Evolutionary conservation across 2,797 vertebrate genomes (phyloP).

Genomic region (Acrossocheilus wenchowensis): DNA sequence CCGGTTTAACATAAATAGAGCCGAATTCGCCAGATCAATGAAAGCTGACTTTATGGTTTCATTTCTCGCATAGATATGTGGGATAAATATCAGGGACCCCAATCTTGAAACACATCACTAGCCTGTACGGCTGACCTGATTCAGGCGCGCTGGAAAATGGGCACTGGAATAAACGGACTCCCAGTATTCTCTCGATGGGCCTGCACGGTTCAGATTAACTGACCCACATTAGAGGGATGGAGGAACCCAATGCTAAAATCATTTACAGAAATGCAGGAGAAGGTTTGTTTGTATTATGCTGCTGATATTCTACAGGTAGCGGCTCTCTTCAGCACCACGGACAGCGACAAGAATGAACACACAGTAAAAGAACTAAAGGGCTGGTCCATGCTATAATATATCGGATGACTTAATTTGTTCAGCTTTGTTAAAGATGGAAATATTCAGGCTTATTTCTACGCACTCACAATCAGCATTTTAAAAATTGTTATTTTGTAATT

Average conservation of each 20-base stretch:
- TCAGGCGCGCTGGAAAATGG: constrained; percentile 37
- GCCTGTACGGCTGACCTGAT: constrained; percentile 28
- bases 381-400: neutral
- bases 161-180: constrained; percentile 38
- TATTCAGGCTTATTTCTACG: neutral
- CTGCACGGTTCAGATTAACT: constrained; percentile 19
- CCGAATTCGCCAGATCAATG: neutral
- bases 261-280: neutral
- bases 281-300: constrained; percentile 5
- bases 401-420: neutral
- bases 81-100: neutral
- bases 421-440: neutral
- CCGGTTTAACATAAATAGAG: neutral
- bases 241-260: neutral
- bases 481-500: neutral
- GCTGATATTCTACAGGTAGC: neutral
- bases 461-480: neutral
- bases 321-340: constrained; percentile 29
- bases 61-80: neutral
- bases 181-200: constrained; percentile 17
- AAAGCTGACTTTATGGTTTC: neutral
- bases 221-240: constrained; percentile 30
- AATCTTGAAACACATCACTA: constrained; percentile 9
- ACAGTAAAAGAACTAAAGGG: neutral
- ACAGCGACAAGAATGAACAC: neutral